A percentile compares a stretch with the other conserved stretches of the same genome.
These are phyloP conservation scores for Oncorhynchus mykiss DNA, from an alignment of 2,113 vertebrate species.

Conservation along the genomic window DNA sequence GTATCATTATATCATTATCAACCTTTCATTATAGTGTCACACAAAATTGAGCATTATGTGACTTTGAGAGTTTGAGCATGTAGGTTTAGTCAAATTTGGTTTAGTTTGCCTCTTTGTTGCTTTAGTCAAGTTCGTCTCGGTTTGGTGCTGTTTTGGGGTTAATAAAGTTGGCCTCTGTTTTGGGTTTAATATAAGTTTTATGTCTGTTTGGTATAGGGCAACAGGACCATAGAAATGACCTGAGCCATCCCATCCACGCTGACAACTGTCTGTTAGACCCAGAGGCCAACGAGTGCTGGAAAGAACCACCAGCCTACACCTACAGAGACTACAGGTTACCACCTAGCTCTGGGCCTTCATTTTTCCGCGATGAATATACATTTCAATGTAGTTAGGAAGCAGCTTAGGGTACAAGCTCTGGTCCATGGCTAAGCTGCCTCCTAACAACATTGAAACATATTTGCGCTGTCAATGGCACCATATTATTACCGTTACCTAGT, in stretches of 20 bases:
- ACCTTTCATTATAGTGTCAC: no score
- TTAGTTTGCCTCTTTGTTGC: no score
- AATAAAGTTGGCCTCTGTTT: not conserved
- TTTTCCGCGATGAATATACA: no score
- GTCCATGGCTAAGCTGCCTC: no score
- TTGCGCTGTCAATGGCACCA: not conserved
- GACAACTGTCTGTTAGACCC: conserved; percentile 97
- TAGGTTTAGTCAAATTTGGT: not conserved
- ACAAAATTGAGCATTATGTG: no score
- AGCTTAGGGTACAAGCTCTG: no score
- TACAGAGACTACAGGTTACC: conserved; percentile 92
- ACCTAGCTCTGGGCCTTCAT: no score
- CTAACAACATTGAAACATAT: not conserved
- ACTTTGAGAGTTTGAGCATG: not conserved
- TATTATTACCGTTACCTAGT: not conserved
- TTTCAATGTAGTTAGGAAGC: no score
- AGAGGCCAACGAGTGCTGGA: conserved; percentile 94
- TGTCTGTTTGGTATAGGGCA: conserved; percentile 74
- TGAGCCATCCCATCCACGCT: conserved; percentile 97
- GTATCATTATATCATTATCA: no score
- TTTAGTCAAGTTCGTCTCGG: no score
- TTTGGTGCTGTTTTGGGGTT: not conserved
- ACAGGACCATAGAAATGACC: conserved; percentile 91
- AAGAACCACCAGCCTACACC: conserved; percentile 93
- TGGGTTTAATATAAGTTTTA: not conserved